Conservation (phyloP, 2,888 invertebrate genomes). For the Amblyjoppa fuscipennis region DNA sequence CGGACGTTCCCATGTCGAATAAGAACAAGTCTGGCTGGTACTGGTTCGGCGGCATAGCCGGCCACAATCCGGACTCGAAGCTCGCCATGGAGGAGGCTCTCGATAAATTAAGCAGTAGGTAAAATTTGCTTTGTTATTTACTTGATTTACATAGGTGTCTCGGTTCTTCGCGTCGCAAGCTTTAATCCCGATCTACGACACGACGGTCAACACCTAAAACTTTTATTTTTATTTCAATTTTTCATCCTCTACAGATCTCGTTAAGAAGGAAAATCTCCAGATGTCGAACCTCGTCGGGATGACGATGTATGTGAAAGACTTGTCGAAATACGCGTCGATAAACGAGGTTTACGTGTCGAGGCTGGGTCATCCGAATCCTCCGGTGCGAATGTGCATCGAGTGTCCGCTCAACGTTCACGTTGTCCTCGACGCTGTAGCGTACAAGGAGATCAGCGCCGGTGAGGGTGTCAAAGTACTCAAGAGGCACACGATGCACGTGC, state of each 20-base stretch:
- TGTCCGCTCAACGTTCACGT: slow-evolving; percentile 92
- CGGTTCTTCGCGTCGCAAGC: background rate
- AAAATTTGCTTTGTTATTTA: slow-evolving; percentile 80
- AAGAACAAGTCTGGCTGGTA: slow-evolving; percentile 93
- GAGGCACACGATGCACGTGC: slow-evolving; percentile 96
- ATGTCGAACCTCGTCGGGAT: slow-evolving; percentile 91
- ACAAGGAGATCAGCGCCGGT: slow-evolving; percentile 83
- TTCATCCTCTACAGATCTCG: slow-evolving; percentile 76
- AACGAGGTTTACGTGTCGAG: slow-evolving; percentile 92
- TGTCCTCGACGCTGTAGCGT: slow-evolving; percentile 91
- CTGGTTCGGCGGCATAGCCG: slow-evolving; percentile 93
- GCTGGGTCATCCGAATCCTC: slow-evolving; percentile 92
- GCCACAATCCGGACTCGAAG: slow-evolving; percentile 88
- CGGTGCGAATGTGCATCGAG: slow-evolving; percentile 94
- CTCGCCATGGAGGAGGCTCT: slow-evolving; percentile 90
- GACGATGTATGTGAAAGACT: slow-evolving; percentile 93
- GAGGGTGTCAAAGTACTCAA: slow-evolving; percentile 79
- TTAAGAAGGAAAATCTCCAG: slow-evolving; percentile 81
- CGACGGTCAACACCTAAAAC: background rate
- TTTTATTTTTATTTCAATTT: background rate
- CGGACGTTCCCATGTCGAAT: slow-evolving; percentile 88
- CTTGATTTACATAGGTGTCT: slow-evolving; percentile 27
- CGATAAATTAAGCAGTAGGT: slow-evolving; percentile 93
- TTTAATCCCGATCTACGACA: background rate
- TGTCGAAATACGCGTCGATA: slow-evolving; percentile 91